Base-by-base conservation (phyloP, 2,888 invertebrate genomes). In the Andrena haemorrhoa region DNA sequence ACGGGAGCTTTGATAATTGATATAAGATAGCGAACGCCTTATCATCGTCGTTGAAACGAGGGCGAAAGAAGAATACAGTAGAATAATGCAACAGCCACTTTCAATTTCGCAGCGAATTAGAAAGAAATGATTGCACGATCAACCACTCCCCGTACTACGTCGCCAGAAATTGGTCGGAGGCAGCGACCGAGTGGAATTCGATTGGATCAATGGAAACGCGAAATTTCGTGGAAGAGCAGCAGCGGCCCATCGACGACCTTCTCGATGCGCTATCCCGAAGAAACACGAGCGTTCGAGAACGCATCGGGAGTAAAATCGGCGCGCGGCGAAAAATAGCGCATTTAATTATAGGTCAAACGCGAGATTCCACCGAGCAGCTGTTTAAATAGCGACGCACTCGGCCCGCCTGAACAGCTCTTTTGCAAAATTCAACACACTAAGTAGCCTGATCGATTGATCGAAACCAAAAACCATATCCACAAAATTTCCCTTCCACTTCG, bases 261-360 rank as follows among this genome's bases (percentile, higher is more conserved):
- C 73, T 33, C 20, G 69, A 56, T 26, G 26, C 35, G 29, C 5
- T 31, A 20, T 70, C 71, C 64, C 65, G 58, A 75, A 58, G 71
- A 71, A 73, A 56, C 72, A 41, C 26, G 58, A 49, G 60, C 60
- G 47, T 73, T 58, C 60, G 74, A 41, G 82, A 69, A 70, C 65
- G 47, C 58, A 74, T 82, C 66, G 72, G 56, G 41, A 75, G 76
- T 65, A 51, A 60, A 71, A 86, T 86, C 69, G 63, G 64, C 66
- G 70, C 35, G 68, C 58, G 80, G 74, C 84, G 83, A 86, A 88
- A 88, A 87, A 87, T 87, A 89, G 85, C 85, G 70, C 79, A 83
- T 80, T 84, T 88, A 85, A 89, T 88, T 88, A 86, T 89, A 88
- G 86, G 86, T 84, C 79, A 84, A 86, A 83, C 82, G 81, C 70